Percentiles rank a stretch among this genome's conserved stretches.
phyloP scores from a whole-genome alignment of 2,113 vertebrate species.

The Ornithorhynchus anatinus region DNA sequence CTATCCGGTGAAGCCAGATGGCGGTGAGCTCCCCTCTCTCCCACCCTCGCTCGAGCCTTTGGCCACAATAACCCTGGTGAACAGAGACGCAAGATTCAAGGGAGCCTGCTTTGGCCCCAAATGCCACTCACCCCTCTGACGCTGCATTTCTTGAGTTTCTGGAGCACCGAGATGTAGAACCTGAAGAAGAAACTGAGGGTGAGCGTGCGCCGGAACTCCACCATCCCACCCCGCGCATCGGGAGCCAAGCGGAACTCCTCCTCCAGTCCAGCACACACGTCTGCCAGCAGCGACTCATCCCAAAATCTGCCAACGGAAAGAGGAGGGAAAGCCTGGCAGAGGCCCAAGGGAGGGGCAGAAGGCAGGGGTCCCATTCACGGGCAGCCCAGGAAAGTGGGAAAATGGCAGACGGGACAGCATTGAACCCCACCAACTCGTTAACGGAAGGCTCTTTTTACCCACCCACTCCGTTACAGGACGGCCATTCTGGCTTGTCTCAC shows the following conservation, averaged over 20 bases:
- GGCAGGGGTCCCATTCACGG: too few species aligned
- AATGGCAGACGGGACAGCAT: too few species aligned
- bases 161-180: constrained; percentile 89
- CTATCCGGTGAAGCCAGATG: too few species aligned
- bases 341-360: fast-evolving
- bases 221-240: constrained; percentile 87
- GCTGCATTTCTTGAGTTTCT: constrained; percentile 72
- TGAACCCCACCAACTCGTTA: too few species aligned
- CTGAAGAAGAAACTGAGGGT: constrained; percentile 96
- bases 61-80: too few species aligned
- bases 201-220: constrained; percentile 86
- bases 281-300: constrained; percentile 84
- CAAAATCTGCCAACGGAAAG: constrained; percentile 76
- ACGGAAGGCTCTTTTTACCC: too few species aligned
- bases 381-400: too few species aligned
- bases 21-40: too few species aligned
- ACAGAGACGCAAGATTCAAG: too few species aligned
- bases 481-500: constrained; percentile 55
- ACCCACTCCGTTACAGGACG: not conserved
- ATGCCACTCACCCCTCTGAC: constrained; percentile 65
- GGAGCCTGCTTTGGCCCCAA: too few species aligned
- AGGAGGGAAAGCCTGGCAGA: not conserved
- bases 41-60: too few species aligned
- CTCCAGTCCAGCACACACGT: constrained; percentile 77
- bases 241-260: constrained; percentile 84